Evolutionary conservation across 2,888 invertebrate species (phyloP).

Genomic region (Cyclophora albipunctata): DNA sequence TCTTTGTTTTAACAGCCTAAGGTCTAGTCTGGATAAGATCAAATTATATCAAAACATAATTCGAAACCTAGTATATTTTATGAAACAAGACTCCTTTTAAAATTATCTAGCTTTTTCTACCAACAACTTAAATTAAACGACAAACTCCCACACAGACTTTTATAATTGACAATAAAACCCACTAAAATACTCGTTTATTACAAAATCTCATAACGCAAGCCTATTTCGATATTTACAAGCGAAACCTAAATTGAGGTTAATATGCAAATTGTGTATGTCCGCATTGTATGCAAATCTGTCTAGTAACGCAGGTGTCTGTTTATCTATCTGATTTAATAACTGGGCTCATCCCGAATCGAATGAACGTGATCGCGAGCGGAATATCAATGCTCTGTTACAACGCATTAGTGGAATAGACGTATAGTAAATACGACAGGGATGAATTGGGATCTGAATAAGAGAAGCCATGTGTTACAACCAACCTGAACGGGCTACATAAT

Average conservation of each 20-base stretch:
- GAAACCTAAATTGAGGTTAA: conserved; percentile 13
- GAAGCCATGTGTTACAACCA: background rate
- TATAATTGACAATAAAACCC: no score
- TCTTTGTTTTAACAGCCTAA: no score
- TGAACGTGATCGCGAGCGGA: conserved; percentile 49
- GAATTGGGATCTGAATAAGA: conserved; percentile 21
- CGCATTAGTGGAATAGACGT: conserved; percentile 62
- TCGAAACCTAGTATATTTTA: no score
- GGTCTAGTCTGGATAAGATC: no score
- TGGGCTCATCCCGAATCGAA: conserved; percentile 55
- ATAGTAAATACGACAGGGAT: conserved; percentile 46
- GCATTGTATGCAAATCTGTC: conserved; percentile 31
- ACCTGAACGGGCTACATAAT: conserved; percentile 1
- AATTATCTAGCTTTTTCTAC: no score
- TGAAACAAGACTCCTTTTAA: no score
- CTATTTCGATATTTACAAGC: no score
- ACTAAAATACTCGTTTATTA: no score
- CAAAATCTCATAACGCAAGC: no score
- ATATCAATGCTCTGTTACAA: conserved; percentile 58
- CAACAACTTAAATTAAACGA: no score
- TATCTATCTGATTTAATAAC: conserved; percentile 69
- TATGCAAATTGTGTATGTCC: conserved; percentile 27
- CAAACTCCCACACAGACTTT: no score
- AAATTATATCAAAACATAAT: no score
- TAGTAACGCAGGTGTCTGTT: conserved; percentile 55